Evolutionary conservation across 2,888 invertebrate species (phyloP).

Genomic region (Isotomurus palustris): DNA sequence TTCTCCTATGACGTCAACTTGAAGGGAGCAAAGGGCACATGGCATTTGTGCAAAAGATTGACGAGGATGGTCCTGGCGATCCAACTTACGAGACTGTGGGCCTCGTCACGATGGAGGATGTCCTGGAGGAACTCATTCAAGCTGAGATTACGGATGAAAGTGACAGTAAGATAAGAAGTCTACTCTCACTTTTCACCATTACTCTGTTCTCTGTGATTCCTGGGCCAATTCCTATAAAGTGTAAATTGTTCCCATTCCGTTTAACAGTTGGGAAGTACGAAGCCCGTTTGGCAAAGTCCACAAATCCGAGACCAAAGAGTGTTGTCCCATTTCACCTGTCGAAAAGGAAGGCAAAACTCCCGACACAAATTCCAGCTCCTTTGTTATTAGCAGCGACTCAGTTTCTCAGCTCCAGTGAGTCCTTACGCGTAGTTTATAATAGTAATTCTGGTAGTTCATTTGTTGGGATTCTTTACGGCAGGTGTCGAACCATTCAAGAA

Average conservation of each 20-base stretch:
- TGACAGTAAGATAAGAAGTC: slow-evolving; percentile 66
- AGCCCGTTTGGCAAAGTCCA: slow-evolving; percentile 55
- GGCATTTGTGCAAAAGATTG: slow-evolving; percentile 93
- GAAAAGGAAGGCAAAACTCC: slow-evolving; percentile 62
- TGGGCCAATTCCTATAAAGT: too few species aligned
- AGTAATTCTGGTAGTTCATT: background rate
- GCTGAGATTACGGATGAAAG: slow-evolving; percentile 98
- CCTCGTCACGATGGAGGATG: slow-evolving; percentile 94
- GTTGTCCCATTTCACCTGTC: slow-evolving; percentile 23
- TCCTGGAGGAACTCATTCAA: slow-evolving; percentile 95
- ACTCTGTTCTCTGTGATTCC: too few species aligned
- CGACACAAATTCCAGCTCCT: slow-evolving; percentile 84
- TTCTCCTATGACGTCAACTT: background rate
- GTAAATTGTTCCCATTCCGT: slow-evolving; percentile 3
- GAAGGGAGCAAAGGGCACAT: slow-evolving; percentile 79
- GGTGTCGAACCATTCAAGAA: slow-evolving; percentile 85
- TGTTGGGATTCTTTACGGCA: slow-evolving; percentile 53
- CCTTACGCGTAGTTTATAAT: background rate
- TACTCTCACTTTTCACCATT: background rate
- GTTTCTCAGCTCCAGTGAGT: slow-evolving; percentile 84
- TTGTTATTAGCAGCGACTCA: slow-evolving; percentile 90
- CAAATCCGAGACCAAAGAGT: slow-evolving; percentile 50
- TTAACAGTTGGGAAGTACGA: slow-evolving; percentile 73
- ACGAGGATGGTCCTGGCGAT: slow-evolving; percentile 87
- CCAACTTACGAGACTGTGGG: slow-evolving; percentile 93